Percentiles rank a stretch among this genome's conserved stretches.
These are phyloP conservation scores for Oasisia sp. DNA, from an alignment of 2,888 invertebrate species.

Conservation along the genomic window DNA sequence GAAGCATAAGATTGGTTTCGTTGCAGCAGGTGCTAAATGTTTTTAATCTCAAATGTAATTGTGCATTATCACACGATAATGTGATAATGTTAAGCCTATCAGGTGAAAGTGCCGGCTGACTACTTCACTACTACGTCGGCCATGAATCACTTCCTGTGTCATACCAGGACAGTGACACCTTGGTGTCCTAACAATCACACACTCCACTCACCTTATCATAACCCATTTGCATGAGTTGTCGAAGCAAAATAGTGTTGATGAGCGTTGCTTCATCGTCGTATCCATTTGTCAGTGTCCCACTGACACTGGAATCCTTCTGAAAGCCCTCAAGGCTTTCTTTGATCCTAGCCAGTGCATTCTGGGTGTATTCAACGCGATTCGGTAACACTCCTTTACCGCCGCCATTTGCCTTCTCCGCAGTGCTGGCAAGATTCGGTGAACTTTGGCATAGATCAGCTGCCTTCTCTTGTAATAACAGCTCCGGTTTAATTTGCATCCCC, in stretches of 20 bases:
- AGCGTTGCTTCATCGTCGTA: background rate
- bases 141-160: constrained; percentile 18
- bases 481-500: background rate
- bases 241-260: background rate
- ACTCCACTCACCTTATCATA: constrained; percentile 34
- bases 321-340: background rate
- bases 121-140: too few species aligned
- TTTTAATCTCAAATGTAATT: too few species aligned
- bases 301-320: background rate
- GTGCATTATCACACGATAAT: too few species aligned
- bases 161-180: constrained; percentile 18
- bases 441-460: background rate
- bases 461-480: background rate
- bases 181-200: background rate
- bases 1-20: too few species aligned
- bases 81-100: too few species aligned
- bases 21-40: too few species aligned
- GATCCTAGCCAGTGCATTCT: background rate
- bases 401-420: background rate
- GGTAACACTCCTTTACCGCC: background rate
- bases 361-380: background rate
- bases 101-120: too few species aligned
- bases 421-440: constrained; percentile 13
- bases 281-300: background rate
- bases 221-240: constrained; percentile 31